phyloP scores from a whole-genome alignment of 2,888 invertebrate genomes.

The Hirudinaria manillensis region DNA sequence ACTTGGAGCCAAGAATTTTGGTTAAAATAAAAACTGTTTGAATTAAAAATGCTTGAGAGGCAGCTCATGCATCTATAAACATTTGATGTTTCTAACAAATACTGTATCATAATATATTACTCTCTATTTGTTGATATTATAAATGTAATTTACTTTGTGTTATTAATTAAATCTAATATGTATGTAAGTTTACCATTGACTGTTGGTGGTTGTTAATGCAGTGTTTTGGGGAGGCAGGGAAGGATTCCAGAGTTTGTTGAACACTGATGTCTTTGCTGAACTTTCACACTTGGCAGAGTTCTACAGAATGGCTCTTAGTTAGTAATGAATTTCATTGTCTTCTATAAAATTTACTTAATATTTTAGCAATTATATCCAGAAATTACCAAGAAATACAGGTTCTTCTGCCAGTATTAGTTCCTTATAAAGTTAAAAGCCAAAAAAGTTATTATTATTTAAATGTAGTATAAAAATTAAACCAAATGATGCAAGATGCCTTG shows the following conservation, averaged over 20 bases:
- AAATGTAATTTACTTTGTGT: no score
- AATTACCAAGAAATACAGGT: neutral
- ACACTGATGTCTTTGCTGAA: constrained; percentile 62
- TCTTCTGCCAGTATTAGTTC: neutral
- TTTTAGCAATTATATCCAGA: constrained; percentile 6
- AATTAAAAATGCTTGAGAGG: neutral
- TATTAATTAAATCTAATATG: no score
- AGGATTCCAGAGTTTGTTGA: constrained; percentile 61
- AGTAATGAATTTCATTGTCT: constrained; percentile 23
- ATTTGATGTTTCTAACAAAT: no score
- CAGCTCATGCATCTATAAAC: neutral
- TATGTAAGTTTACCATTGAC: neutral
- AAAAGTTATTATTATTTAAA: no score
- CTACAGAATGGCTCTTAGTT: constrained; percentile 61
- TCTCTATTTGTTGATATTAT: no score
- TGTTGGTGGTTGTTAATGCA: neutral
- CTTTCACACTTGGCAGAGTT: constrained; percentile 63
- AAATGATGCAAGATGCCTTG: no score
- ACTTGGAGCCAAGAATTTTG: constrained; percentile 62
- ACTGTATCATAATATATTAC: no score
- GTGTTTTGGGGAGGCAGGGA: constrained; percentile 63
- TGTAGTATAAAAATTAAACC: no score
- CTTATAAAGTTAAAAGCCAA: neutral
- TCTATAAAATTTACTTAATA: neutral
- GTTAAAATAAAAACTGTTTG: constrained; percentile 38